Conservation (phyloP, 2,888 invertebrate genomes). For the Ennomos quercinarius region DNA sequence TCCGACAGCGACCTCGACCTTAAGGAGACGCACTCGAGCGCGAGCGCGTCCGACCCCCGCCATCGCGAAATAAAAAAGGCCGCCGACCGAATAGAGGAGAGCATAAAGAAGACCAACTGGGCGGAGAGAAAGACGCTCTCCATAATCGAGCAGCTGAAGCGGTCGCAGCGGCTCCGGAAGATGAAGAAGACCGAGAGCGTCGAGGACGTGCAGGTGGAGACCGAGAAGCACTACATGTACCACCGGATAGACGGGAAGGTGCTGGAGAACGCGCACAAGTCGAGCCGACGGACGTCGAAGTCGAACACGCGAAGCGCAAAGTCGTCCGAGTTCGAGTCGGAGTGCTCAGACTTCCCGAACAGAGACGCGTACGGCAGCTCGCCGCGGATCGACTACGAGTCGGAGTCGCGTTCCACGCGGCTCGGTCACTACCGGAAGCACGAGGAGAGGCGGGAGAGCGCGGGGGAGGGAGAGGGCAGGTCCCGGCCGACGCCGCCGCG, state of each 20-base stretch:
- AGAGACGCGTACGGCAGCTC: slow-evolving; percentile 75
- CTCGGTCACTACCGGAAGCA: slow-evolving; percentile 75
- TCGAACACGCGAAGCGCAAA: slow-evolving; percentile 87
- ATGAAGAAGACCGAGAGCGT: slow-evolving; percentile 73
- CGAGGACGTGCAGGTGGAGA: slow-evolving; percentile 79
- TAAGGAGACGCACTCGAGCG: slow-evolving; percentile 52
- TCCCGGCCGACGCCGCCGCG: slow-evolving; percentile 92
- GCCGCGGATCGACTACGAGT: slow-evolving; percentile 83
- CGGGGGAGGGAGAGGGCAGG: slow-evolving; percentile 78
- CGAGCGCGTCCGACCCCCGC: slow-evolving; percentile 52
- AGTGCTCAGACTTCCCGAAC: slow-evolving; percentile 84
- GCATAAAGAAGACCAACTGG: slow-evolving; percentile 82
- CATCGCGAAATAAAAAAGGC: slow-evolving; percentile 72
- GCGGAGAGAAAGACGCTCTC: slow-evolving; percentile 78
- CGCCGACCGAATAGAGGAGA: slow-evolving; percentile 75
- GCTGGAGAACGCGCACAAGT: slow-evolving; percentile 83
- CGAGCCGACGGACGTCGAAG: slow-evolving; percentile 76
- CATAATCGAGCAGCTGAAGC: slow-evolving; percentile 77
- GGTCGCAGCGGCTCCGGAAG: slow-evolving; percentile 75
- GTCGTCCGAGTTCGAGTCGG: slow-evolving; percentile 92
- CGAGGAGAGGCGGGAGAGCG: slow-evolving; percentile 54
- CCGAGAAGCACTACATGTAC: slow-evolving; percentile 78
- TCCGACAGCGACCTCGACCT: slow-evolving; percentile 74
- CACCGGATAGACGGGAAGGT: slow-evolving; percentile 81
- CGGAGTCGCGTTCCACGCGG: slow-evolving; percentile 81